Percentiles rank a stretch among this genome's conserved stretches.
Evolutionary conservation across 2,797 vertebrate genomes (phyloP).

Genomic region (Hipposideros larvatus): DNA sequence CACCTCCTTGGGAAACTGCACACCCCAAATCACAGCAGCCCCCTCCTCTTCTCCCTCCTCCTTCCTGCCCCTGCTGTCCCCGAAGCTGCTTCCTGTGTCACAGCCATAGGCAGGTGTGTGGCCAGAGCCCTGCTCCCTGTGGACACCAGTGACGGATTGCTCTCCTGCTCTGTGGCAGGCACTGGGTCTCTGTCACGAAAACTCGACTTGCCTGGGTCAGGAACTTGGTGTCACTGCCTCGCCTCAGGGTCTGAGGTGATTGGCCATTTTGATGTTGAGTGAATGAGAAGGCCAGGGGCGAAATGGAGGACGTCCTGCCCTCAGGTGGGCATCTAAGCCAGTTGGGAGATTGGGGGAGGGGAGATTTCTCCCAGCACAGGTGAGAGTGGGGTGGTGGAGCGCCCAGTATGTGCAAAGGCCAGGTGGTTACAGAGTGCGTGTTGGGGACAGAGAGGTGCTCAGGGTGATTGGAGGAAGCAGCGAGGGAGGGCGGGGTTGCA

Average conservation of each 20-base stretch:
- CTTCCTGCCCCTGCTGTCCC: rapidly evolving
- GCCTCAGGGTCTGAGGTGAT: background rate
- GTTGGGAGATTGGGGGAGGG: background rate
- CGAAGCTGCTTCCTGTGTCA: too few relatives aligned
- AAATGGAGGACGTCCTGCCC: too few relatives aligned
- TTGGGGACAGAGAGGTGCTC: background rate
- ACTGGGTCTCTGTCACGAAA: background rate
- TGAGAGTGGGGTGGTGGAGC: background rate
- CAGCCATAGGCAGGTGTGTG: background rate
- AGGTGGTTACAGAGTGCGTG: background rate
- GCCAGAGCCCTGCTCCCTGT: rapidly evolving
- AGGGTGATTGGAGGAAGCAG: background rate
- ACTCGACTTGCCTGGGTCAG: background rate
- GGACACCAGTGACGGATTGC: rapidly evolving
- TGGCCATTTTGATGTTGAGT: background rate
- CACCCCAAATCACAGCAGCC: background rate
- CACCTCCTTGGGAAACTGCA: background rate
- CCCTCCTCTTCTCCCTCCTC: background rate
- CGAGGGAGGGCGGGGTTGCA: background rate
- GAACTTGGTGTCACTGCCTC: too few relatives aligned
- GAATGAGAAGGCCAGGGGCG: background rate
- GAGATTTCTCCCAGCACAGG: background rate
- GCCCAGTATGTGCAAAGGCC: background rate
- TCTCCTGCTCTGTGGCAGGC: rapidly evolving
- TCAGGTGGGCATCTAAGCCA: rapidly evolving